A percentile compares a stretch with the other conserved stretches of the same genome.
These are phyloP conservation scores for Conomelus anceps DNA, from an alignment of 2,888 invertebrate species.

Conservation along the genomic window DNA sequence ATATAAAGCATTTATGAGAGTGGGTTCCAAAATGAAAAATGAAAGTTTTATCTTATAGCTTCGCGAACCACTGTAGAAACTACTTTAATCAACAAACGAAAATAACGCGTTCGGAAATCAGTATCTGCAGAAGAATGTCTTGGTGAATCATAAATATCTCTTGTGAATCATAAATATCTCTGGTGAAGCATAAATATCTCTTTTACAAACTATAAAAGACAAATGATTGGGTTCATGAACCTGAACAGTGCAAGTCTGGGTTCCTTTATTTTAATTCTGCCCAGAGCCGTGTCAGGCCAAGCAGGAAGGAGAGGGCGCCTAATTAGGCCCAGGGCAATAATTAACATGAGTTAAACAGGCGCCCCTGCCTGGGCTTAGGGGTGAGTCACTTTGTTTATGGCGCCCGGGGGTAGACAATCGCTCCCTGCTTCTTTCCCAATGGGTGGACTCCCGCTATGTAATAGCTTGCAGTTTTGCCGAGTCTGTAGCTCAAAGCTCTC, in stretches of 20 bases:
- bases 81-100: too few relatives aligned
- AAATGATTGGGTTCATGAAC: neutral
- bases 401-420: neutral
- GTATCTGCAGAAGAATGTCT: neutral
- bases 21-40: too few relatives aligned
- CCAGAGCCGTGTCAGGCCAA: too few relatives aligned
- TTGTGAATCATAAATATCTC: neutral
- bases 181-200: neutral
- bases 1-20: too few relatives aligned
- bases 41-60: too few relatives aligned
- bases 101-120: too few relatives aligned
- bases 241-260: neutral
- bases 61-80: too few relatives aligned
- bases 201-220: neutral
- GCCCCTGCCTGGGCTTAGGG: neutral
- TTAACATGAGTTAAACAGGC: slow-evolving; percentile 9
- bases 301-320: neutral
- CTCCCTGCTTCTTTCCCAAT: neutral
- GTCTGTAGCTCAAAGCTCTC: neutral
- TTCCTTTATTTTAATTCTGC: neutral
- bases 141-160: neutral
- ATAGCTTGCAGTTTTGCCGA: neutral
- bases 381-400: neutral
- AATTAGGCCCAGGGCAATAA: slow-evolving; percentile 7
- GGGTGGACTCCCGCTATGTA: neutral